Evolutionary conservation across 2,888 invertebrate species (phyloP), one percentile per base, ranked within the genome.

Genomic region (Drosophila buzzatii): DNA sequence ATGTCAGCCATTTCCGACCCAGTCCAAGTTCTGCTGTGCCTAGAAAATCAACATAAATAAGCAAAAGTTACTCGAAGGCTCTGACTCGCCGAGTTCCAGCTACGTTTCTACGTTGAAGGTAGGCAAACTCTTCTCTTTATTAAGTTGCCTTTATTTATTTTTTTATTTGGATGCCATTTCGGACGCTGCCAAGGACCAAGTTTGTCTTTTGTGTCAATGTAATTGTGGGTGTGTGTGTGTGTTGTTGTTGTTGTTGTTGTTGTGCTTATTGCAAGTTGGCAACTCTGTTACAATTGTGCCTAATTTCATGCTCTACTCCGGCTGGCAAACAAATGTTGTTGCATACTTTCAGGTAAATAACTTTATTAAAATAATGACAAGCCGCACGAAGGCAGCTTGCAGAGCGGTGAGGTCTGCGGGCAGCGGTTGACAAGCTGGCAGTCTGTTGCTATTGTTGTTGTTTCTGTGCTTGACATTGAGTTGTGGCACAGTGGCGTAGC

Each of bases 321-420:
- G 73, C 71, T 76, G 80, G 82, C 85, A 89, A 89, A 85, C 89
- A 85, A 89, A 85, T 89, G 79, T 80, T 89, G 85, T 76, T 89
- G 81, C 83, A 72, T 88, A 85, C 86, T 88, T 87, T 87, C 89
- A 86, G 86, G 86, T 89, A 86, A 86, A 86, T 86, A 89, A 86
- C 85, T 86, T 86, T 86, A 86, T 86, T 86, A 89, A 86, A 87
- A 89, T 89, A 88, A 88, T 85, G 90, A 89, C 83, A 86, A 81
- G 82, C 86, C 77, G 60, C 68, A 67, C 39, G 27, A 16, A 37
- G 57, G 41, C 58, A 51, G 69, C 23, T 69, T 20, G 41, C 27
- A 31, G 41, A 18, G 41, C 41, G 39, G 7, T 4, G 55, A 41
- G 55, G 37, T 31, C 16, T 44, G 57, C 35, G 23, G 53, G 37